A percentile compares a stretch with the other conserved stretches of the same genome.
phyloP scores from a whole-genome alignment of 2,797 vertebrate genomes.

The Oceanodroma leucorhoa region DNA sequence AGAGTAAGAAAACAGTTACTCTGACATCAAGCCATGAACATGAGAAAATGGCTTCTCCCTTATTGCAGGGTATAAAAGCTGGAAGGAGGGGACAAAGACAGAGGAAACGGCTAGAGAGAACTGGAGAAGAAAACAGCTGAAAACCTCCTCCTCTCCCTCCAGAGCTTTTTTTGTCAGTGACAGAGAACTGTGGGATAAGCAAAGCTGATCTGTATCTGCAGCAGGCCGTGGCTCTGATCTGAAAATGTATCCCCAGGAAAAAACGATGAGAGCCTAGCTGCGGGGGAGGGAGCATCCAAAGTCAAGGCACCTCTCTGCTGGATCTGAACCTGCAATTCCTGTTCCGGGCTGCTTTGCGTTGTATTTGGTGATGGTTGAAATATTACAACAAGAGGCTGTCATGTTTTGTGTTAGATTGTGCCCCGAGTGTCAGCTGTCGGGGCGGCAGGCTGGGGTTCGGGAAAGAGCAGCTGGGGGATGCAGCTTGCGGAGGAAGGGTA shows the following conservation, averaged over 20 bases:
- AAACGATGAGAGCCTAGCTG: background rate
- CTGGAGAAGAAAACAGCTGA: slow-evolving; percentile 20
- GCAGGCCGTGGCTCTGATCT: background rate
- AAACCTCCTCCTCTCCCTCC: slow-evolving; percentile 42
- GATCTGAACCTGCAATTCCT: background rate
- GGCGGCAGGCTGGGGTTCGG: background rate
- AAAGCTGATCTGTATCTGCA: slow-evolving; percentile 55
- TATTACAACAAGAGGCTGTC: background rate
- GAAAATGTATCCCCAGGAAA: slow-evolving; percentile 6
- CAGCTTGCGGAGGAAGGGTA: background rate
- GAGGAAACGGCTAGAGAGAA: background rate
- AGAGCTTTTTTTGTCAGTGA: slow-evolving; percentile 57
- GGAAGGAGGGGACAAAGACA: background rate
- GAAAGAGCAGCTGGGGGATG: background rate
- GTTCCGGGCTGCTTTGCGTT: background rate
- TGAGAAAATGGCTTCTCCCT: slow-evolving; percentile 24
- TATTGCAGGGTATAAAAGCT: background rate
- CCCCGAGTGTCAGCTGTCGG: background rate
- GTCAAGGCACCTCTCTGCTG: background rate
- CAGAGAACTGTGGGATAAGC: slow-evolving; percentile 39
- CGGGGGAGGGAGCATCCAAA: background rate
- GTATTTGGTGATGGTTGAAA: background rate
- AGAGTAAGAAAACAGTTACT: background rate
- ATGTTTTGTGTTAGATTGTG: background rate
- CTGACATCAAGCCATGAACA: background rate